Evolutionary conservation across 2,888 invertebrate genomes (phyloP).

Genomic region (Axea sp.): DNA sequence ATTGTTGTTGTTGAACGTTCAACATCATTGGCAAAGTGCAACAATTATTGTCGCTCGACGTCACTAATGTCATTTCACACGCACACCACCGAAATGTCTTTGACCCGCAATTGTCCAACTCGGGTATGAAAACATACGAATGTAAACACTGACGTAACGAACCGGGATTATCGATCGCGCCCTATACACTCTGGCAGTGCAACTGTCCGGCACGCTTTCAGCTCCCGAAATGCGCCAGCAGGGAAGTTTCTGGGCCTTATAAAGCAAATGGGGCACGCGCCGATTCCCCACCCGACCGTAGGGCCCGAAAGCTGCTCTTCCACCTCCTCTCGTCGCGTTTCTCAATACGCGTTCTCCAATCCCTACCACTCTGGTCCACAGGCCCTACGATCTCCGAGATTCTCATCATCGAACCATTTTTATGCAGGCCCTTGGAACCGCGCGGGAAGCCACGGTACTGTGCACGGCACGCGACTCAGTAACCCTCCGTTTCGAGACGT

Average conservation of each 20-base stretch:
- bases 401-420: slow-evolving; percentile 72
- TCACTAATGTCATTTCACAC: slow-evolving; percentile 78
- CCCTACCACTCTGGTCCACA: slow-evolving; percentile 78
- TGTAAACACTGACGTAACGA: slow-evolving; percentile 34
- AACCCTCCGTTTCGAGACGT: slow-evolving; percentile 30
- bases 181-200: slow-evolving; percentile 69
- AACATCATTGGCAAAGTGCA: slow-evolving; percentile 74
- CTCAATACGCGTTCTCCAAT: slow-evolving; percentile 51
- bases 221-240: slow-evolving; percentile 79
- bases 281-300: slow-evolving; percentile 82
- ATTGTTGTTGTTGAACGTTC: slow-evolving; percentile 78
- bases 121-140: slow-evolving; percentile 21
- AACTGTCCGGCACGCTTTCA: slow-evolving; percentile 69
- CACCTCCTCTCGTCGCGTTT: slow-evolving; percentile 65
- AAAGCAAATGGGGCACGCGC: slow-evolving; percentile 82
- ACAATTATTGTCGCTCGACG: slow-evolving; percentile 64
- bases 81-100: slow-evolving; percentile 10
- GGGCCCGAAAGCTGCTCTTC: slow-evolving; percentile 78
- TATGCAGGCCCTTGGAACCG: slow-evolving; percentile 14
- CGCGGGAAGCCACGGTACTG: slow-evolving; percentile 1
- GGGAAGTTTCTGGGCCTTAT: slow-evolving; percentile 78
- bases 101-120: background rate
- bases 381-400: slow-evolving; percentile 76
- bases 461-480: slow-evolving; percentile 57
- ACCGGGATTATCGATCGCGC: slow-evolving; percentile 63